These are phyloP conservation scores for Xestia rhomboidea DNA, from an alignment of 2,888 invertebrate genomes.

Conservation along the genomic window DNA sequence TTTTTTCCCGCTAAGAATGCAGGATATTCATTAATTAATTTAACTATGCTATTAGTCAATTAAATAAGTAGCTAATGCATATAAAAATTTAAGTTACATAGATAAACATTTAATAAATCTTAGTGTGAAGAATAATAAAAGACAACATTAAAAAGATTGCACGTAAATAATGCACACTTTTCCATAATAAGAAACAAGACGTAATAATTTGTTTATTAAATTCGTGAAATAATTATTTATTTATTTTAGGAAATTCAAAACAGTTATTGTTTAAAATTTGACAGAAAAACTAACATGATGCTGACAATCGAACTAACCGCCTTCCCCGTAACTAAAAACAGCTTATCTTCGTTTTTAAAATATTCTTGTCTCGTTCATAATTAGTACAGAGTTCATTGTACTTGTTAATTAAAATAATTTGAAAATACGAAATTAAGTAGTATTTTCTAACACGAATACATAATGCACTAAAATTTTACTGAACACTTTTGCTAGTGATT, in stretches of 20 bases:
- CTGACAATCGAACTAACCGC: constrained; percentile 1
- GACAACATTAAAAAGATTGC: constrained; percentile 60
- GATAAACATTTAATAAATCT: constrained; percentile 28
- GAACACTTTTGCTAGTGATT: constrained; percentile 17
- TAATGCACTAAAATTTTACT: constrained; percentile 30
- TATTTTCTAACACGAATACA: not conserved
- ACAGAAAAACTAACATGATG: not conserved
- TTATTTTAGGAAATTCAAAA: constrained; percentile 4
- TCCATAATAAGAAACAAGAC: constrained; percentile 56
- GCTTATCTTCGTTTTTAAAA: not conserved
- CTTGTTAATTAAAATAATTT: constrained; percentile 18
- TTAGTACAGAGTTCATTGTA: constrained; percentile 40
- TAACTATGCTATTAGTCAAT: constrained; percentile 40
- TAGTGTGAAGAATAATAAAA: constrained; percentile 19
- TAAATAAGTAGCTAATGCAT: constrained; percentile 49
- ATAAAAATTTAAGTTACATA: not conserved
- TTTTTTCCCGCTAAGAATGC: constrained; percentile 22
- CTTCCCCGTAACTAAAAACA: constrained; percentile 30
- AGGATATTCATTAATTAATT: constrained; percentile 23
- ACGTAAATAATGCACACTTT: constrained; percentile 62
- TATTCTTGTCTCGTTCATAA: constrained; percentile 8
- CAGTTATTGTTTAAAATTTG: not conserved
- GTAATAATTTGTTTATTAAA: constrained; percentile 25
- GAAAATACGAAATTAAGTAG: constrained; percentile 5
- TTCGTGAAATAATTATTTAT: constrained; percentile 15